phyloP scores from a whole-genome alignment of 2,113 vertebrate genomes.

The Lichenostomus cassidix region DNA sequence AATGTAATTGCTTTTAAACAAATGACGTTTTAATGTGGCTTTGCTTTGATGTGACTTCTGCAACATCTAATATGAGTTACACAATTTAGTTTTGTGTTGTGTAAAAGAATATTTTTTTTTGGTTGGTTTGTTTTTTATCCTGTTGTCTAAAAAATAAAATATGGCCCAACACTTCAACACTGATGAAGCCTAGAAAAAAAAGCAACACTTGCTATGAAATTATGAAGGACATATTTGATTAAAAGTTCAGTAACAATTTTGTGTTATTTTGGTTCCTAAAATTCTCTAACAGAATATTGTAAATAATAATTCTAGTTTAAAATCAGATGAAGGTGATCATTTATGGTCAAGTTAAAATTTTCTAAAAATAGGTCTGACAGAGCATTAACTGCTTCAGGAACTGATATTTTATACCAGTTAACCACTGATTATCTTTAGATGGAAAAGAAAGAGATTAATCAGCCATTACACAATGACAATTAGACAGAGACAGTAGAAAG shows the following conservation, averaged over 20 bases:
- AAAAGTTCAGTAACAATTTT: not conserved
- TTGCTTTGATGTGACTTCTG: not conserved
- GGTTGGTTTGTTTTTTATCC: not conserved
- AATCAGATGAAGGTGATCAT: not conserved
- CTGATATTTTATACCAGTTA: not conserved
- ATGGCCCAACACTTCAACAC: not conserved
- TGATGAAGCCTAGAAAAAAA: not conserved
- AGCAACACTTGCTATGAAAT: not conserved
- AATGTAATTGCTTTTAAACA: not conserved
- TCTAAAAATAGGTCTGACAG: not conserved
- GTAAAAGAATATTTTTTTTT: not conserved
- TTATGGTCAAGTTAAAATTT: not conserved
- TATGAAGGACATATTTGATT: not conserved
- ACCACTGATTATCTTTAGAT: not conserved
- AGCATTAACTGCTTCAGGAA: not conserved
- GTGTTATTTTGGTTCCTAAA: not conserved
- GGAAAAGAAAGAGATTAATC: conserved; percentile 27
- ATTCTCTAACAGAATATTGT: not conserved
- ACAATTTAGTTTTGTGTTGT: not conserved
- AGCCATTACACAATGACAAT: not conserved
- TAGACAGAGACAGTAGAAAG: not conserved
- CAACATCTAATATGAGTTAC: not conserved
- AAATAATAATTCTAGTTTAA: not conserved
- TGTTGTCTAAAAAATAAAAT: not conserved
- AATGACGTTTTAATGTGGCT: not conserved